A percentile compares a stretch with the other conserved stretches of the same genome.
Conservation (phyloP, 2,888 invertebrate species). For the Drosophila pseudotakahashii region DNA sequence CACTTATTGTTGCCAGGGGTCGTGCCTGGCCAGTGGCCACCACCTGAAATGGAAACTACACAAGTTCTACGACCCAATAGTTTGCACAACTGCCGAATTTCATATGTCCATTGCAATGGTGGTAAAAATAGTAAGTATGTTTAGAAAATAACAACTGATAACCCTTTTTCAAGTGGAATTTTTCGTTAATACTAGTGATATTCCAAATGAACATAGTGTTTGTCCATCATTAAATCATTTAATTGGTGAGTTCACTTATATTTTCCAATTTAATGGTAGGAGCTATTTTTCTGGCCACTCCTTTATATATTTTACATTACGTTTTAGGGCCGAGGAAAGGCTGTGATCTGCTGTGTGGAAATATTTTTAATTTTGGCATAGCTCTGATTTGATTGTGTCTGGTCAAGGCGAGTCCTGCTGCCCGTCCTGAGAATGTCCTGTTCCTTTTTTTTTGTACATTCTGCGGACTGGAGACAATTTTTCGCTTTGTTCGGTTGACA, state of each 20-base stretch:
- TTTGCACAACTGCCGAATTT: constrained; percentile 23
- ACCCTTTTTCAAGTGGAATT: no score
- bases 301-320: constrained; percentile 4
- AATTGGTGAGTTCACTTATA: background rate
- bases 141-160: background rate
- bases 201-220: no score
- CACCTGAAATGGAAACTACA: constrained; percentile 42
- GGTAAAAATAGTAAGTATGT: background rate
- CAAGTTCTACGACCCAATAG: no score
- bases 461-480: constrained; percentile 41
- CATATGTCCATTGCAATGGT: background rate
- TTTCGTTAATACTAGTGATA: no score
- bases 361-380: constrained; percentile 53
- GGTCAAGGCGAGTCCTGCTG: constrained; percentile 14
- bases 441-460: constrained; percentile 17
- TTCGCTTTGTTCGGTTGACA: constrained; percentile 47
- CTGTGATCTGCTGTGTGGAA: constrained; percentile 34
- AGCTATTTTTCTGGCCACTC: background rate
- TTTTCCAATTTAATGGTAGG: background rate
- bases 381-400: constrained; percentile 48
- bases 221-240: background rate
- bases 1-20: constrained; percentile 56
- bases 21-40: constrained; percentile 2
- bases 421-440: constrained; percentile 12
- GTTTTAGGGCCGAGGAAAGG: constrained; percentile 8